A percentile compares a stretch with the other conserved stretches of the same genome.
Conservation (phyloP, 2,797 vertebrate species). For the Epinephelus malabaricus region DNA sequence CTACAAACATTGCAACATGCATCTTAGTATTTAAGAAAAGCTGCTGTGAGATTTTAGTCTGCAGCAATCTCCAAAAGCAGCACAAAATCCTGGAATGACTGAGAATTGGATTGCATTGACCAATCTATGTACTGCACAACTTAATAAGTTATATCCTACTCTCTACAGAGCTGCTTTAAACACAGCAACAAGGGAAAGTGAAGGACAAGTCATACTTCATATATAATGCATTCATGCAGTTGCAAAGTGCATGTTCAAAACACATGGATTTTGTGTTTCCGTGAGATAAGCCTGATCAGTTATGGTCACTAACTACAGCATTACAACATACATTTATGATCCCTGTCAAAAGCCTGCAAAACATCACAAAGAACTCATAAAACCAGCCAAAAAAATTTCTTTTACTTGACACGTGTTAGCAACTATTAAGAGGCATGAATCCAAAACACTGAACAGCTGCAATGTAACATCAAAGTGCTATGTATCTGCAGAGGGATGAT, state of each 20-base stretch:
- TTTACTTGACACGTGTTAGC: constrained; percentile 22
- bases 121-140: no score
- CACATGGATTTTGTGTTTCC: neutral
- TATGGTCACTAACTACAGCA: constrained; percentile 4
- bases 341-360: constrained; percentile 13
- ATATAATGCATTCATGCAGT: neutral
- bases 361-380: constrained; percentile 12
- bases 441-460: constrained; percentile 32
- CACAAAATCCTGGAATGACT: no score
- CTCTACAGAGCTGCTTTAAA: no score
- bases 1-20: no score
- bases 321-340: constrained; percentile 9
- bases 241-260: neutral
- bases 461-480: constrained; percentile 37
- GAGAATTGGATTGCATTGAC: no score
- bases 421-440: constrained; percentile 17
- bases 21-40: no score
- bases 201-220: neutral
- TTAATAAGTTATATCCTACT: no score
- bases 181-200: neutral
- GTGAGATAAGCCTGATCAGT: constrained; percentile 1
- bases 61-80: no score
- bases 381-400: constrained; percentile 3
- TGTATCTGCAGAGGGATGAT: constrained; percentile 6
- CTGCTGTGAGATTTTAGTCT: no score